Base-by-base conservation (phyloP, 1,140 invertebrate species). In the Eriosoma lanigerum region DNA sequence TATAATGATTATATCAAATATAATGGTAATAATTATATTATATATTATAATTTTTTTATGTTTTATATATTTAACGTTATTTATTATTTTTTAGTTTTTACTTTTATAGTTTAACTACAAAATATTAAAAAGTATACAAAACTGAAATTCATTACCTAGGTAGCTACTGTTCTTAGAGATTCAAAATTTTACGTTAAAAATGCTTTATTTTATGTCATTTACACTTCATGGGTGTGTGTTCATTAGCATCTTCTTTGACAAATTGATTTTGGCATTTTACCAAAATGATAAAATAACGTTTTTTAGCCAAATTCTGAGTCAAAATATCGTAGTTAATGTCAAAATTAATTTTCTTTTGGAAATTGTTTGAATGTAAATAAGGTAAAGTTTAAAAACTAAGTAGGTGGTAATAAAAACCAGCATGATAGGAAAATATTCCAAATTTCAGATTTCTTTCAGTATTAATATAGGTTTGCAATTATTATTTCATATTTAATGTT, bases 201-300 rank as follows among this genome's bases (percentile, higher is more conserved):
- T 19, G 19, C 21, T 70, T 50, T 24, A 26, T 8, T 50, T 70
- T 48, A 70, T 70, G 66, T 50, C 46, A 50, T 70, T 50, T 50
- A 29, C 46, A 70, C 66, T 70, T 70, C 24, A 50, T 32, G 66
- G 46, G 66, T 48, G 66, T 68, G 17, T 24, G 46, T 46, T 68
- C 38, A 46, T 70, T 50, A 50, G 66, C 46, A 19, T 70, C 46
- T 70, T 70, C 44, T 70, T 70, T 70, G 66, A 70, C 66, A 70
- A 70, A 70, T 70, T 50, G 44, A 70, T 70, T 70, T 70, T 70
- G 66, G 66, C 66, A 29, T 15, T 50, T 50, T 26, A 50, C 66
- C 66, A 70, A 70, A 50, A 50, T 50, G 15, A 70, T 44, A 70
- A 50, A 70, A 70, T 70, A 70, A 70, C 24, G 46, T 70, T 15